phyloP scores from a whole-genome alignment of 2,888 invertebrate genomes.

The Lithophane socia region DNA sequence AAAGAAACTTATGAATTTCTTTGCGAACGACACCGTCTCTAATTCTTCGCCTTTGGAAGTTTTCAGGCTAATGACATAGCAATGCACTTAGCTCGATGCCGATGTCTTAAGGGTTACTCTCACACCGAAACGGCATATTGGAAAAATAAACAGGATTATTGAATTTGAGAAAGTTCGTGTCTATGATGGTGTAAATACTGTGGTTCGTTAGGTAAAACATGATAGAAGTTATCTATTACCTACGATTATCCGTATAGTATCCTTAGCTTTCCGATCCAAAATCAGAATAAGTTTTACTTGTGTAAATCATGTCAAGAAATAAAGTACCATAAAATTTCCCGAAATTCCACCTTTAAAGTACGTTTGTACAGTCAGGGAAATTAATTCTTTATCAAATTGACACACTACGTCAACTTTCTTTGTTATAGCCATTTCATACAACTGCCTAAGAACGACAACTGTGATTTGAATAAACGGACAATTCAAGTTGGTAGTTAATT shows the following conservation, averaged over 20 bases:
- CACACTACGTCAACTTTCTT: background rate
- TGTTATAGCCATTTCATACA: background rate
- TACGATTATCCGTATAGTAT: background rate
- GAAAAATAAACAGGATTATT: too few relatives aligned
- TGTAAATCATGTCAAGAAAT: too few relatives aligned
- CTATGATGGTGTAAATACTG: background rate
- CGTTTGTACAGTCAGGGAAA: background rate
- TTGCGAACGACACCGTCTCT: constrained; percentile 65
- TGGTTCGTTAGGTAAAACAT: background rate
- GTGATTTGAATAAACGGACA: background rate
- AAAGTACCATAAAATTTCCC: too few relatives aligned
- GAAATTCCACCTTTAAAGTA: too few relatives aligned
- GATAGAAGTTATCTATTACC: background rate
- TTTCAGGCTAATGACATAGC: constrained; percentile 80
- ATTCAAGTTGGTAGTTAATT: background rate
- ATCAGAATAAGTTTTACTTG: background rate
- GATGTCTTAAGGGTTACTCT: constrained; percentile 56
- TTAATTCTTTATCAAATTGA: background rate
- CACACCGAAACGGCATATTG: constrained; percentile 60
- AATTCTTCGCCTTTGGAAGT: constrained; percentile 68
- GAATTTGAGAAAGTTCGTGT: background rate
- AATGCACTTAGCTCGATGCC: constrained; percentile 78
- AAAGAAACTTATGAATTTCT: constrained; percentile 73
- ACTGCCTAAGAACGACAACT: background rate
- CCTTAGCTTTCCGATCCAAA: background rate